Base-by-base conservation (phyloP, 2,888 invertebrate species). In the Ypsolopha scabrella region DNA sequence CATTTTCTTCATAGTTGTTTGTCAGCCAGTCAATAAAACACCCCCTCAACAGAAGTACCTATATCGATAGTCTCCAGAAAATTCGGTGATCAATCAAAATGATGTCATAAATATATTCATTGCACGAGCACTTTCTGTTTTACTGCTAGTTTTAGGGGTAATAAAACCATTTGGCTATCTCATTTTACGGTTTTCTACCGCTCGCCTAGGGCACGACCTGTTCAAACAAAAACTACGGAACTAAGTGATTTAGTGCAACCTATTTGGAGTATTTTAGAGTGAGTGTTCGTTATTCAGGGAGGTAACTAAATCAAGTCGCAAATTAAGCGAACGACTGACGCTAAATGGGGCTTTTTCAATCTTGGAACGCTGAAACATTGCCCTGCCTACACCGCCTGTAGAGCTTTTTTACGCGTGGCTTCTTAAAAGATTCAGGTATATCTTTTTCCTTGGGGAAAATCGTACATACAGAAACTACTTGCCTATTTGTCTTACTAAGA, bases 111-210 rank as follows among this genome's bases (percentile, higher is more conserved):
- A 77, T 72, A 70, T 77, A 78, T 78, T 77, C 77, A 79, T 76
- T 78, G 76, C 64, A 57, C 53, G 62, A 60, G 70, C 72, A 72
- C 77, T 75, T 73, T 69, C 72, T 65, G 70, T 74, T 79, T 78
- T 77, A 79, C 70, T 67, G 68, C 75, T 75, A 77, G 75, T 77
- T 79, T 79, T 77, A 79, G 75, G 67, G 68, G 68, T 62, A 77
- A 67, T 79, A 77, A 77, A 77, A 78, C 77, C 72, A 78, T 79
- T 79, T 77, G 74, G 74, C 73, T 73, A 75, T 76, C 73, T 72
- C 70, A 72, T 77, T 79, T 79, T 78, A 79, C 75, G 79, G 70
- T 72, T 69, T 69, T 67, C 68, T 64, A 69, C 72, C 67, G 62
- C 69, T 61, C 59, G 61, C 60, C 60, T 61, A 62, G 50, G 63